phyloP scores from a whole-genome alignment of 2,888 invertebrate genomes.

The Panorpa germanica region DNA sequence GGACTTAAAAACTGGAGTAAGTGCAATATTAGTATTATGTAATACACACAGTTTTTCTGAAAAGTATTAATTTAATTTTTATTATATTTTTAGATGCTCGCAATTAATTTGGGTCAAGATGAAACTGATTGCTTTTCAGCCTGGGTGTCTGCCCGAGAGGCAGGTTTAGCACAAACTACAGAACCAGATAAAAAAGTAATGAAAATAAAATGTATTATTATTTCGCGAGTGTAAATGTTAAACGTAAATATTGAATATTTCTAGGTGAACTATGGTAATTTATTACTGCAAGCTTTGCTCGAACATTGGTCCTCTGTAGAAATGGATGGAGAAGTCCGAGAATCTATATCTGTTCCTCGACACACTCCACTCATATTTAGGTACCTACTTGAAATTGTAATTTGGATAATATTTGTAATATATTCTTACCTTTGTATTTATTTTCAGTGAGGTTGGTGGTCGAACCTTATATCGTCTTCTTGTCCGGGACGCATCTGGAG shows the following conservation, averaged over 20 bases:
- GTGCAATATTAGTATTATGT: constrained; percentile 16
- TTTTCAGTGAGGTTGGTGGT: constrained; percentile 78
- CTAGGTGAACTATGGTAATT: constrained; percentile 85
- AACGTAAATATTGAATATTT: too few relatives aligned
- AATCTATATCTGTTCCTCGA: constrained; percentile 76
- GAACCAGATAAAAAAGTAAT: constrained; percentile 23
- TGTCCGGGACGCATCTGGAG: constrained; percentile 85
- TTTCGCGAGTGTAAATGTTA: not conserved
- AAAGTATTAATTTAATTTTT: constrained; percentile 6
- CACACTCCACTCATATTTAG: constrained; percentile 95
- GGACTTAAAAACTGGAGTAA: constrained; percentile 92
- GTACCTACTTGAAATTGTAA: constrained; percentile 23
- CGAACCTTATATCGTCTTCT: constrained; percentile 77
- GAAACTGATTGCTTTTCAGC: constrained; percentile 96
- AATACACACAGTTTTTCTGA: constrained; percentile 8
- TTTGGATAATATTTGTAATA: constrained; percentile 7
- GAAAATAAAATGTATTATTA: not conserved
- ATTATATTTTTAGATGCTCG: constrained; percentile 54
- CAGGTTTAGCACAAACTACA: constrained; percentile 58
- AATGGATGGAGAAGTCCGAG: constrained; percentile 52
- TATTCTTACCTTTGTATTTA: constrained; percentile 1
- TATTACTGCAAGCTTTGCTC: constrained; percentile 81
- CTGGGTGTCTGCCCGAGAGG: constrained; percentile 95
- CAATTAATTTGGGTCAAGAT: constrained; percentile 91
- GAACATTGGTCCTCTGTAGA: constrained; percentile 78